phyloP scores from a whole-genome alignment of 2,888 invertebrate genomes.

The Apodemia zela region DNA sequence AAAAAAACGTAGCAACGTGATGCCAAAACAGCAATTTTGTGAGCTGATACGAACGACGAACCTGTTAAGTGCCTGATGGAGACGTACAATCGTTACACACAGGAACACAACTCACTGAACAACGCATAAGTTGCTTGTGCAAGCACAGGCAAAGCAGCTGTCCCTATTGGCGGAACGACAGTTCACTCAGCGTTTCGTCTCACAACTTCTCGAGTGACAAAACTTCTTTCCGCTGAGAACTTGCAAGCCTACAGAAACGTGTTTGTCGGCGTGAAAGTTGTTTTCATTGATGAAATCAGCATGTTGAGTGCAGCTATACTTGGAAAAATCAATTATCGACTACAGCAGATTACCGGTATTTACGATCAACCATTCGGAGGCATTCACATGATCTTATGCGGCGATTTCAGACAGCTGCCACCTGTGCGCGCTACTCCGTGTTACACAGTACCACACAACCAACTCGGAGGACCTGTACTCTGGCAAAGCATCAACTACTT shows the following conservation, averaged over 20 bases:
- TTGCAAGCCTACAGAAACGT: slow-evolving; percentile 29
- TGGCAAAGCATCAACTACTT: slow-evolving; percentile 44
- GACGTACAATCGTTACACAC: slow-evolving; percentile 42
- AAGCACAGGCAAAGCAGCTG: slow-evolving; percentile 44
- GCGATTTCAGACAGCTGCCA: slow-evolving; percentile 42
- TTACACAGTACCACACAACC: slow-evolving; percentile 35
- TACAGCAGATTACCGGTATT: slow-evolving; percentile 32
- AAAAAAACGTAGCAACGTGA: too few relatives aligned
- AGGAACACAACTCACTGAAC: slow-evolving; percentile 37
- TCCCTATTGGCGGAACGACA: slow-evolving; percentile 42
- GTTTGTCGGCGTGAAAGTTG: slow-evolving; percentile 32
- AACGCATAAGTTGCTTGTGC: slow-evolving; percentile 47
- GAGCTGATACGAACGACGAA: too few relatives aligned
- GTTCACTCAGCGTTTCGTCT: slow-evolving; percentile 34
- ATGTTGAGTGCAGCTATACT: slow-evolving; percentile 34
- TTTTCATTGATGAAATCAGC: slow-evolving; percentile 37
- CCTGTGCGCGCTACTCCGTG: slow-evolving; percentile 43
- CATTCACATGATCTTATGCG: slow-evolving; percentile 29
- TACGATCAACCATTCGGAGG: slow-evolving; percentile 32
- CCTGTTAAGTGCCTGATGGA: slow-evolving; percentile 43
- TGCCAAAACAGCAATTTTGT: too few relatives aligned
- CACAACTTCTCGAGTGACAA: slow-evolving; percentile 30
- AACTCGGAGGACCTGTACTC: slow-evolving; percentile 35
- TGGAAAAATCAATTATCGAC: slow-evolving; percentile 26
- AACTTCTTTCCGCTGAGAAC: slow-evolving; percentile 28